Base-by-base conservation (phyloP, 2,888 invertebrate genomes). In the Netelia fuscicornis region DNA sequence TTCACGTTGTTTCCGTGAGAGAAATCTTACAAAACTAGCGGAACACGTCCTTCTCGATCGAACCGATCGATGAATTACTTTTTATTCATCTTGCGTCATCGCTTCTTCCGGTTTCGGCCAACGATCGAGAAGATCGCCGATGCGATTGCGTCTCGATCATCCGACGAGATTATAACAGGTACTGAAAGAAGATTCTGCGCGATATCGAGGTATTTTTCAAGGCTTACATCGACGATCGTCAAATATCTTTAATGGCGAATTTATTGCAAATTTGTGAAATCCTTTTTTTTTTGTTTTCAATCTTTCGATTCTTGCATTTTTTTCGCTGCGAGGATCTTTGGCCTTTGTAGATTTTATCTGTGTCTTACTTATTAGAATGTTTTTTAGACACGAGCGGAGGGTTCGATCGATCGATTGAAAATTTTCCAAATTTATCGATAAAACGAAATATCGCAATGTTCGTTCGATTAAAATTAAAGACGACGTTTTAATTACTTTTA, bases 321-420 rank as follows among this genome's bases (percentile, higher is more conserved):
- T 81, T 75, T 70, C 68, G 48, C 68, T 68, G 42, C 54, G 62
- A 75, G 81, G 58, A 75, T 75, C 62, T 56, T 60, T 44, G 60
- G 25, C 54, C 54, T n/a, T 42, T 58, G 58, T 30, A 25, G 48
- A 62, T 62, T 17, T 42, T 68, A 62, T 75, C 54, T 81, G 60
- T 81, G 62, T 65, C 5, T 64, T 30, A 5, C 17, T 58, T 54
- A 54, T 17, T 54, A 44, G 23, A n/a, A 10, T 0, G 6, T 30
- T 30, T 30, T 30, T 30, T 30, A 30, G 3, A 30, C 30, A 30
- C 30, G 30, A 0, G 3, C 5, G 70, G 71, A 81, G 81, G 81
- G 76, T 17, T 81, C 64, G 81, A 81, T 81, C 81, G 81, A 76
- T 44, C 65, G 65, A 67, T 56, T 54, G 30, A 48, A 17, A 2